Conservation (phyloP, 2,113 vertebrate species). For the Nesogale talazaci region DNA sequence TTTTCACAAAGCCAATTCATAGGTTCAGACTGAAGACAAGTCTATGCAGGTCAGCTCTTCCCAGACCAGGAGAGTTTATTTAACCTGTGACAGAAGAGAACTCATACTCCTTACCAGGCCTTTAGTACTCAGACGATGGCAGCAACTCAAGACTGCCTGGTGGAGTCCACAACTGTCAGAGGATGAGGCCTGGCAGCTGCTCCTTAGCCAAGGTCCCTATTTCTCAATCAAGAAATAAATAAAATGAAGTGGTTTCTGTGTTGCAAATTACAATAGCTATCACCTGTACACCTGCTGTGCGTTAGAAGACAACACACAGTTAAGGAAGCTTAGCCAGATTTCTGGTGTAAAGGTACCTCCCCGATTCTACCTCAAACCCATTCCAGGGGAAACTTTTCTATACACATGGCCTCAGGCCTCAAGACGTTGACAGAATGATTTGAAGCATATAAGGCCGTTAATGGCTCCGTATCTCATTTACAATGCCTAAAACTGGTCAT, state of each 20-base stretch:
- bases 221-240: background rate
- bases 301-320: background rate
- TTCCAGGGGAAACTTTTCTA: background rate
- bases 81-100: background rate
- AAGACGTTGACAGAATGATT: background rate
- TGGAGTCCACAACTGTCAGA: background rate
- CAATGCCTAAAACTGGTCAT: background rate
- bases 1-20: conserved; percentile 48
- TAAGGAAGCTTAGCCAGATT: background rate
- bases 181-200: background rate
- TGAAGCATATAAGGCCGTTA: background rate
- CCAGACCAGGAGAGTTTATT: background rate
- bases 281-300: background rate
- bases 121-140: background rate
- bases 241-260: background rate
- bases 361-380: background rate
- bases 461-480: background rate
- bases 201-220: background rate
- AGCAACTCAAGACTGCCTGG: background rate
- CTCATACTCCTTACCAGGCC: background rate
- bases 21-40: conserved; percentile 19
- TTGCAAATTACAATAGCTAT: conserved; percentile 22
- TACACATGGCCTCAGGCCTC: background rate
- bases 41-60: background rate
- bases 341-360: background rate